phyloP scores from a whole-genome alignment of 2,888 invertebrate species.

The Drosophila yooni region DNA sequence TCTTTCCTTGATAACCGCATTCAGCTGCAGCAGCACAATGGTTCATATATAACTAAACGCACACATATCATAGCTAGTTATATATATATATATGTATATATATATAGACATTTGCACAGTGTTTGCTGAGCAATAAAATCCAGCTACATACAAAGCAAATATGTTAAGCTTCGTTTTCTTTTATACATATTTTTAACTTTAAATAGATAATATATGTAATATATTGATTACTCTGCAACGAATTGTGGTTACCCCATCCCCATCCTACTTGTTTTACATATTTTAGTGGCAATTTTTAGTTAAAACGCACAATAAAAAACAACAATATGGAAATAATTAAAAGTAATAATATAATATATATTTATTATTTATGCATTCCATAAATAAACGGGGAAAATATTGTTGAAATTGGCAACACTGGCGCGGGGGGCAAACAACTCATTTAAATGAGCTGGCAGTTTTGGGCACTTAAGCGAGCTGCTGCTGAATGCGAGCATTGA shows the following conservation, averaged over 20 bases:
- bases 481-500: slow-evolving; percentile 28
- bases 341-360: neutral
- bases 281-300: neutral
- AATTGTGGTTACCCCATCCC: neutral
- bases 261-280: neutral
- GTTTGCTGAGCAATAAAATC: neutral
- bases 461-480: slow-evolving; percentile 42
- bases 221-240: neutral
- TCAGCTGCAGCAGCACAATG: slow-evolving; percentile 19
- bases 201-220: neutral
- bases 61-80: slow-evolving; percentile 18
- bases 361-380: too few relatives aligned
- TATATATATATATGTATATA: neutral
- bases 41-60: slow-evolving; percentile 11
- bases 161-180: neutral
- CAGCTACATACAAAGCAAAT: neutral
- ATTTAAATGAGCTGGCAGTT: slow-evolving; percentile 64
- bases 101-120: neutral
- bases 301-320: neutral
- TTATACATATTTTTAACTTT: neutral
- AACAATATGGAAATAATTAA: neutral
- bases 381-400: neutral
- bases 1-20: slow-evolving; percentile 5
- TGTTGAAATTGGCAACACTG: neutral
- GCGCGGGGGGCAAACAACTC: slow-evolving; percentile 11